These are phyloP conservation scores for Helicoverpa armigera DNA, from an alignment of 1,140 invertebrate genomes.

Conservation along the genomic window DNA sequence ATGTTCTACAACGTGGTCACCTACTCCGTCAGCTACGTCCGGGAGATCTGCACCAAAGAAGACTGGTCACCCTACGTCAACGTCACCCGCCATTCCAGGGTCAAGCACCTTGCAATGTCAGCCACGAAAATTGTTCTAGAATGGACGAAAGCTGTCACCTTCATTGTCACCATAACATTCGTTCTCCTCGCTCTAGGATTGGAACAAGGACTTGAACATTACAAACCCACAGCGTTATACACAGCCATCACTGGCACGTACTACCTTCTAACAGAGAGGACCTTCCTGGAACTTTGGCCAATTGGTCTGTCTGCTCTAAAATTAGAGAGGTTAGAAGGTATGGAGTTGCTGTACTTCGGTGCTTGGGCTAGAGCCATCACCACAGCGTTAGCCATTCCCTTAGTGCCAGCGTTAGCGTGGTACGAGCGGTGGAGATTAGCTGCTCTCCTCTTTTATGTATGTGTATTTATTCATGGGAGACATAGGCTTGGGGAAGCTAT, in stretches of 20 bases:
- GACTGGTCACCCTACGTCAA: conserved; percentile 92
- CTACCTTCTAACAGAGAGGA: conserved; percentile 91
- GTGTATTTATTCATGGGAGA: conserved; percentile 89
- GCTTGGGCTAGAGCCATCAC: conserved; percentile 88
- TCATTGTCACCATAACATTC: conserved; percentile 93
- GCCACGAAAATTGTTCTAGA: conserved; percentile 93
- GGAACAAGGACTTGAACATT: conserved; percentile 92
- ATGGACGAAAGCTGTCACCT: conserved; percentile 94
- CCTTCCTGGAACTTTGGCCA: conserved; percentile 89
- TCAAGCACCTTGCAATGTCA: conserved; percentile 93
- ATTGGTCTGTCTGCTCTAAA: conserved; percentile 87
- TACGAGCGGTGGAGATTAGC: conserved; percentile 87
- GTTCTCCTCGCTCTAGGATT: conserved; percentile 91
- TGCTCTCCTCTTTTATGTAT: conserved; percentile 88
- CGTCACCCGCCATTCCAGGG: conserved; percentile 90
- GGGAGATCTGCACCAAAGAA: conserved; percentile 91
- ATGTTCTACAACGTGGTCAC: conserved; percentile 94
- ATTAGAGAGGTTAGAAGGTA: conserved; percentile 88
- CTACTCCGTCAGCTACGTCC: conserved; percentile 91
- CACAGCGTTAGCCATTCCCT: conserved; percentile 86
- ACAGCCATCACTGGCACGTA: conserved; percentile 89
- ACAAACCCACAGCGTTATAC: conserved; percentile 89
- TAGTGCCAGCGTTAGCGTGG: conserved; percentile 86
- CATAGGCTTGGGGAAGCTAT: conserved; percentile 88
- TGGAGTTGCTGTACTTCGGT: conserved; percentile 90